A percentile compares a stretch with the other conserved stretches of the same genome.
Evolutionary conservation across 1,140 invertebrate species (phyloP).

Genomic region (Penaeus vannamei): DNA sequence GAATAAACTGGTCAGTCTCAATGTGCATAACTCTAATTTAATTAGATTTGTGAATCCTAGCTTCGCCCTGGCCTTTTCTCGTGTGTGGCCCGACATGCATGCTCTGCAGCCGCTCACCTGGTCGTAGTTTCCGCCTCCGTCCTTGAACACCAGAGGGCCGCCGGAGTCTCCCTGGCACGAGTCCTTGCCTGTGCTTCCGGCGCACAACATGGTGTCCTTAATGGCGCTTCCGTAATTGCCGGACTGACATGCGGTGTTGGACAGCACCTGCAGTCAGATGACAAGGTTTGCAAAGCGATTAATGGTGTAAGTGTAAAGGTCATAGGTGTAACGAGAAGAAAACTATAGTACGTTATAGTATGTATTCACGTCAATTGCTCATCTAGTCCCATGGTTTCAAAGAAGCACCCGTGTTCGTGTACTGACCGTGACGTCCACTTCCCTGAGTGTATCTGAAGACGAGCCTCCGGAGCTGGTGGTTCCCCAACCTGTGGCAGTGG

Average conservation of each 20-base stretch:
- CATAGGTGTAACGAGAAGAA: not conserved
- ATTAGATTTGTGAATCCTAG: too few species aligned
- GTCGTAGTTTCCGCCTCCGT: slow-evolving; percentile 34
- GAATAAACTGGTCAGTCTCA: too few species aligned
- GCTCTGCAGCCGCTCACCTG: not conserved
- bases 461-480: not conserved
- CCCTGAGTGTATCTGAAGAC: slow-evolving; percentile 4
- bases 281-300: not conserved
- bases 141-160: slow-evolving; percentile 49
- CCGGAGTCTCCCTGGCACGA: slow-evolving; percentile 58
- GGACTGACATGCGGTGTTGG: slow-evolving; percentile 46
- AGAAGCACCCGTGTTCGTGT: not conserved
- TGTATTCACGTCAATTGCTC: too few species aligned
- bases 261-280: slow-evolving; percentile 10
- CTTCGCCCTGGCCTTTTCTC: too few species aligned
- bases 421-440: slow-evolving; percentile 41
- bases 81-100: too few species aligned
- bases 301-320: not conserved
- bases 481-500: slow-evolving; percentile 49
- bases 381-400: not conserved
- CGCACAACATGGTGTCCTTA: slow-evolving; percentile 39
- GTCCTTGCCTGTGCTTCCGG: slow-evolving; percentile 32
- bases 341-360: too few species aligned
- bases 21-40: too few species aligned
- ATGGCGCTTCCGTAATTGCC: slow-evolving; percentile 13